These are phyloP conservation scores for Arnoldichthys spilopterus DNA, from an alignment of 2,797 vertebrate species.

Conservation along the genomic window DNA sequence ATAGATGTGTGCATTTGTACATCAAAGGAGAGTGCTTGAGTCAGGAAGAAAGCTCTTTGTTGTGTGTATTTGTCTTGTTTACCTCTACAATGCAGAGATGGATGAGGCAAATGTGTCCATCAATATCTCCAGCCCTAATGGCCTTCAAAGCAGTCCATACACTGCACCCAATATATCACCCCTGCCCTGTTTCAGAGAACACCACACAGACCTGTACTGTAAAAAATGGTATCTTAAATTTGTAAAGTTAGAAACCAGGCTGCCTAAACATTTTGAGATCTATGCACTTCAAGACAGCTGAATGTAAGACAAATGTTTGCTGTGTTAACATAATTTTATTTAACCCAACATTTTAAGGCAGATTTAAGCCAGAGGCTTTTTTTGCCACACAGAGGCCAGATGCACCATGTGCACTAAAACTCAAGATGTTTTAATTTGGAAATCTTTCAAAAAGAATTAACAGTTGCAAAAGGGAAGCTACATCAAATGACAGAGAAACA, in stretches of 20 bases:
- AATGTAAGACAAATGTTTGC: no score
- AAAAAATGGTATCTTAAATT: no score
- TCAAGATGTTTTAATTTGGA: slow-evolving; percentile 32
- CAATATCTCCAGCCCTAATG: slow-evolving; percentile 22
- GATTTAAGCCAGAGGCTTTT: slow-evolving; percentile 7
- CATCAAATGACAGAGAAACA: slow-evolving; percentile 35
- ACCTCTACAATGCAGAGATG: slow-evolving; percentile 9
- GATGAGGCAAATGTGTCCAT: slow-evolving; percentile 4
- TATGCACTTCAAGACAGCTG: no score
- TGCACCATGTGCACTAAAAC: neutral
- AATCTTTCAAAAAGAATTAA: slow-evolving; percentile 34
- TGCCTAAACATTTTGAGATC: no score
- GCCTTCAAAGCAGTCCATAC: slow-evolving; percentile 10
- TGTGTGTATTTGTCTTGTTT: slow-evolving; percentile 3
- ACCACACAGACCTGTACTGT: neutral
- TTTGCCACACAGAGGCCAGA: slow-evolving; percentile 1
- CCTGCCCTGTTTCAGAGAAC: neutral
- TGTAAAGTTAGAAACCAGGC: no score
- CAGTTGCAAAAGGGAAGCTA: neutral
- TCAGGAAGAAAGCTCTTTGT: slow-evolving; percentile 1
- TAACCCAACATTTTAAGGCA: no score
- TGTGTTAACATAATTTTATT: no score
- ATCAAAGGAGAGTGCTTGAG: neutral
- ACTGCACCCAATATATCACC: neutral
- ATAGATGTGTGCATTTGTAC: neutral